A percentile compares a stretch with the other conserved stretches of the same genome.
These are phyloP conservation scores for Sapajus apella DNA, from an alignment of 2,113 vertebrate species.

Conservation along the genomic window DNA sequence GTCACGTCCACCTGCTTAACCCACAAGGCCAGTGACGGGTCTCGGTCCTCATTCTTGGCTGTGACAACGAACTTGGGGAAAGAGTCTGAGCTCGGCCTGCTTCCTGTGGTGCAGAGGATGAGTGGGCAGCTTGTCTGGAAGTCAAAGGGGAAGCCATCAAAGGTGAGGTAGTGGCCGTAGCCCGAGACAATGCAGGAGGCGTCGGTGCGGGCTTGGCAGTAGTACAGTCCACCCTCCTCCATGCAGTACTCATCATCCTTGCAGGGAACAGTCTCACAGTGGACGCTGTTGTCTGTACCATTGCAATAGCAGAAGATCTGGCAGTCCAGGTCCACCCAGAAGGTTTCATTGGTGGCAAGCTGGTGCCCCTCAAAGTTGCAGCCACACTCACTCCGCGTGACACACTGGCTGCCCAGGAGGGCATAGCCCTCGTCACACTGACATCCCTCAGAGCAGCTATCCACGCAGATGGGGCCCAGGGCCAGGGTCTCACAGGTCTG, in stretches of 20 bases:
- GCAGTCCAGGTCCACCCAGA: conserved; percentile 96
- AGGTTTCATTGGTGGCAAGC: conserved; percentile 94
- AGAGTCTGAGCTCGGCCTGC: conserved; percentile 61
- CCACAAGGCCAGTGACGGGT: conserved; percentile 96
- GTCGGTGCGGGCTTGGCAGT: conserved; percentile 91
- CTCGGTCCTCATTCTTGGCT: conserved; percentile 93
- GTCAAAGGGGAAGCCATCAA: conserved; percentile 93
- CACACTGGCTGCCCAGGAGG: conserved; percentile 87
- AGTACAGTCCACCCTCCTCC: conserved; percentile 90
- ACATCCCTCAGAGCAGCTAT: conserved; percentile 93
- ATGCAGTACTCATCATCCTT: conserved; percentile 92
- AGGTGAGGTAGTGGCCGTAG: conserved; percentile 95
- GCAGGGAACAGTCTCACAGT: conserved; percentile 92
- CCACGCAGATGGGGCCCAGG: conserved; percentile 87
- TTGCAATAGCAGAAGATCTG: conserved; percentile 98
- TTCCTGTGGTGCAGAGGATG: conserved; percentile 89
- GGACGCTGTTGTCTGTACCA: conserved; percentile 94
- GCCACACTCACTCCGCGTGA: conserved; percentile 92
- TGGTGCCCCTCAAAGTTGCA: conserved; percentile 92
- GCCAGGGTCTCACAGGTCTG: conserved; percentile 92
- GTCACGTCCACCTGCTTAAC: conserved; percentile 93
- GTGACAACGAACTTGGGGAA: conserved; percentile 90
- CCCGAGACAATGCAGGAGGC: conserved; percentile 94
- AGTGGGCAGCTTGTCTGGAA: conserved; percentile 95
- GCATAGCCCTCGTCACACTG: conserved; percentile 94